phyloP scores from a whole-genome alignment of 1,140 invertebrate genomes.

The Gonioctena quinquepunctata region DNA sequence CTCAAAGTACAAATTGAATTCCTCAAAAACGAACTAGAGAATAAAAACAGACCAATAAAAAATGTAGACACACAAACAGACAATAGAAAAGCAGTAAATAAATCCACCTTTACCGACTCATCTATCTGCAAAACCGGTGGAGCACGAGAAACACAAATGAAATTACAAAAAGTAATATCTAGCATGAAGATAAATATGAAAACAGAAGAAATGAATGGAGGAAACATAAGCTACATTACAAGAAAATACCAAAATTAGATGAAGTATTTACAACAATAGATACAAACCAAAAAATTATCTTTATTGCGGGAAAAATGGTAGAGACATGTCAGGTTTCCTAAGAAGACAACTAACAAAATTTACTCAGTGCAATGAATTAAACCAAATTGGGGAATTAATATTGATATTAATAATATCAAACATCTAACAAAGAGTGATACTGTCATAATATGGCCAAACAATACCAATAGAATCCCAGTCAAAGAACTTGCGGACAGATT shows the following conservation, averaged over 20 bases:
- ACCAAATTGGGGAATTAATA: not conserved
- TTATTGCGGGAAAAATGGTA: not conserved
- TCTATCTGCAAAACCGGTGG: not conserved
- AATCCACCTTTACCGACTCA: not conserved
- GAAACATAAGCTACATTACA: not conserved
- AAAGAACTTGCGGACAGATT: not conserved
- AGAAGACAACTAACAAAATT: not conserved
- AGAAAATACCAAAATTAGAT: not conserved
- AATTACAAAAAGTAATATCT: not conserved
- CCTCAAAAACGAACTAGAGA: not conserved
- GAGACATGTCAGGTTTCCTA: not conserved
- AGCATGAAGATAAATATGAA: not conserved
- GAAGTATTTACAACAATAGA: not conserved
- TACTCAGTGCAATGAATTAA: not conserved
- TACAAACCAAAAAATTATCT: not conserved
- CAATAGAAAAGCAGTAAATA: not conserved
- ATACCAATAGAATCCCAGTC: not conserved
- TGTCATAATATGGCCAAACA: not conserved
- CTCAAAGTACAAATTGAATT: not conserved
- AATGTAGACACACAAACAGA: not conserved
- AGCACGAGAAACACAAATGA: not conserved
- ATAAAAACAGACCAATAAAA: constrained; percentile 1
- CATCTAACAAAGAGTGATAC: not conserved
- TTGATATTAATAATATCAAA: not conserved
- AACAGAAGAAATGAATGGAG: not conserved